Evolutionary conservation across 2,113 vertebrate species (phyloP).

Genomic region (Mesembrinibis cayennensis): DNA sequence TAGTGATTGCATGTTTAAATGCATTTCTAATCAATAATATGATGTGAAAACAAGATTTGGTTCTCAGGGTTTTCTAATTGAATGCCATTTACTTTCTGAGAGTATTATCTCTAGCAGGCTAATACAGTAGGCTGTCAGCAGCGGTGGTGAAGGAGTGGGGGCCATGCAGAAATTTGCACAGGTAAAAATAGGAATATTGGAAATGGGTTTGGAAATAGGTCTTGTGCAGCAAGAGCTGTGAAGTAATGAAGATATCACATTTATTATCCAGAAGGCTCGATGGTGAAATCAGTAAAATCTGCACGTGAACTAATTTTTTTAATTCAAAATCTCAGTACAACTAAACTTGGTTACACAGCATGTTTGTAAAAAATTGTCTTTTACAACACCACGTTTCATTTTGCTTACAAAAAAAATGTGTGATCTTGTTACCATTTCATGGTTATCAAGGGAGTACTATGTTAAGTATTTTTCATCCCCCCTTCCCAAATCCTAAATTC

Average conservation of each 20-base stretch:
- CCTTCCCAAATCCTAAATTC: not conserved
- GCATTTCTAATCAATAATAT: not conserved
- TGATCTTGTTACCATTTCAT: not conserved
- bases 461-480: not conserved
- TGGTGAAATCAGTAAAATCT: not conserved
- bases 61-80: not conserved
- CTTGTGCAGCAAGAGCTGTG: not conserved
- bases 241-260: not conserved
- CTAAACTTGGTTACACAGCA: not conserved
- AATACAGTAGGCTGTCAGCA: not conserved
- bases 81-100: not conserved
- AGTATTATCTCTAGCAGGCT: not conserved
- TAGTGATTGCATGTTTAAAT: not conserved
- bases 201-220: not conserved
- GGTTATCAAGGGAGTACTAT: not conserved
- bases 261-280: not conserved
- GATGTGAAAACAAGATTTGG: not conserved
- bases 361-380: not conserved
- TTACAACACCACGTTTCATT: not conserved
- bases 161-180: not conserved
- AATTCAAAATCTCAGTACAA: not conserved
- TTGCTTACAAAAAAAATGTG: not conserved
- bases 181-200: not conserved
- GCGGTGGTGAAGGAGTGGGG: not conserved
- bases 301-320: not conserved